phyloP scores from a whole-genome alignment of 2,888 invertebrate species.

The Lepas anatifera region DNA sequence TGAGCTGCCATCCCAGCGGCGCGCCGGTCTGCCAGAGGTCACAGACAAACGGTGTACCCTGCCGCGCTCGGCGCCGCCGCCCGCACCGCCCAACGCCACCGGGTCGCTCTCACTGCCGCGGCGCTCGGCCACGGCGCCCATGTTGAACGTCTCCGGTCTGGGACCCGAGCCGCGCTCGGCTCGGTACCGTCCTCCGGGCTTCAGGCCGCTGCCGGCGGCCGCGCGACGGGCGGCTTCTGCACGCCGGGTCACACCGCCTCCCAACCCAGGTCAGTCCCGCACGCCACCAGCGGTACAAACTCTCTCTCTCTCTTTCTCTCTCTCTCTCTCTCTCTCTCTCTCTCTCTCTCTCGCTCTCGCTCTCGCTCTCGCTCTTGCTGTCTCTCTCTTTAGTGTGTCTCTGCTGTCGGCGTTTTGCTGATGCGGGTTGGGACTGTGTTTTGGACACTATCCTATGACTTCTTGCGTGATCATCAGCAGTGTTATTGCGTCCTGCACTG shows the following conservation, averaged over 20 bases:
- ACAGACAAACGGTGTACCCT: conserved; percentile 17
- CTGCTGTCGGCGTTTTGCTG: neutral
- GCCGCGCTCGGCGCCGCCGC: conserved; percentile 21
- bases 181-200: neutral
- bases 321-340: too few species aligned
- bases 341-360: too few species aligned
- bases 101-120: conserved; percentile 16
- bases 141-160: conserved; percentile 22
- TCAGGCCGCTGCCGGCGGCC: neutral
- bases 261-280: neutral
- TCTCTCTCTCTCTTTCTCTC: too few species aligned
- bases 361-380: neutral
- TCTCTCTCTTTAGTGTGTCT: neutral
- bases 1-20: neutral
- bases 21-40: neutral
- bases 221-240: neutral
- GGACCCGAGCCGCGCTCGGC: neutral
- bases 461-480: too few species aligned
- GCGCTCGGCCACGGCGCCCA: conserved; percentile 15
- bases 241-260: neutral
- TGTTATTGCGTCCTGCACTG: too few species aligned
- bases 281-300: too few species aligned
- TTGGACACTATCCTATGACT: too few species aligned
- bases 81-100: conserved; percentile 19
- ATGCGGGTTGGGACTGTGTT: too few species aligned